Evolutionary conservation across 2,888 invertebrate species (phyloP).

Genomic region (Drosophila algonquin): DNA sequence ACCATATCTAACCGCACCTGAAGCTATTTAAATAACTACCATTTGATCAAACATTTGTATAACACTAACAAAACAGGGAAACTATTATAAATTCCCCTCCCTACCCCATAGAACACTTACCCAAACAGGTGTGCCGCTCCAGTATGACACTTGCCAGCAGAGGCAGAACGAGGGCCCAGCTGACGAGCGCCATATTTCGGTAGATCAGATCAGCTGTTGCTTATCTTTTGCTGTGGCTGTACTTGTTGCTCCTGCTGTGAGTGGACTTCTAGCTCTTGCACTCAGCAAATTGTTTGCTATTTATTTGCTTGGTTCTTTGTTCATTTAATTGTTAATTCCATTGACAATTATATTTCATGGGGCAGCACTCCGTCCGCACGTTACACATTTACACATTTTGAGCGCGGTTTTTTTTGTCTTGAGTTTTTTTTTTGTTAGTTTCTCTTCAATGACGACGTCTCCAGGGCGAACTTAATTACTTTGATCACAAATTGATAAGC

Average conservation of each 20-base stretch:
- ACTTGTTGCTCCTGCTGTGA: constrained; percentile 6
- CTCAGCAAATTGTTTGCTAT: constrained; percentile 63
- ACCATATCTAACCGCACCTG: not conserved
- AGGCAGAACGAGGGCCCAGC: constrained; percentile 40
- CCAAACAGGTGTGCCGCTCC: constrained; percentile 54
- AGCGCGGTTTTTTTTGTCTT: constrained; percentile 15
- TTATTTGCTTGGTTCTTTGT: constrained; percentile 30
- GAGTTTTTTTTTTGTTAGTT: not conserved
- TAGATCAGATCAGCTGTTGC: not conserved
- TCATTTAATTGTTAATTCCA: constrained; percentile 64
- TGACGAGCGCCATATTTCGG: constrained; percentile 48
- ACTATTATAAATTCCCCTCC: not conserved
- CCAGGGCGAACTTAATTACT: constrained; percentile 64
- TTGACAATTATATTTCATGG: constrained; percentile 66
- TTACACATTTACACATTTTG: constrained; percentile 58
- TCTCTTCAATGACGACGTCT: constrained; percentile 26
- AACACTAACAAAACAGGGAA: constrained; percentile 15
- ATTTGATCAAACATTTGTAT: constrained; percentile 15
- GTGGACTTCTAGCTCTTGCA: constrained; percentile 29
- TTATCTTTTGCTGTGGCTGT: constrained; percentile 5
- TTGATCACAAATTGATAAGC: constrained; percentile 71
- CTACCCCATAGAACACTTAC: constrained; percentile 50
- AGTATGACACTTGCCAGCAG: constrained; percentile 36
- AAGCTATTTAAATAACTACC: constrained; percentile 11
- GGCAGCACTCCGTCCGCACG: constrained; percentile 48